A percentile compares a stretch with the other conserved stretches of the same genome.
These are phyloP conservation scores for Drusus annulatus DNA, from an alignment of 1,140 invertebrate genomes.

Conservation along the genomic window DNA sequence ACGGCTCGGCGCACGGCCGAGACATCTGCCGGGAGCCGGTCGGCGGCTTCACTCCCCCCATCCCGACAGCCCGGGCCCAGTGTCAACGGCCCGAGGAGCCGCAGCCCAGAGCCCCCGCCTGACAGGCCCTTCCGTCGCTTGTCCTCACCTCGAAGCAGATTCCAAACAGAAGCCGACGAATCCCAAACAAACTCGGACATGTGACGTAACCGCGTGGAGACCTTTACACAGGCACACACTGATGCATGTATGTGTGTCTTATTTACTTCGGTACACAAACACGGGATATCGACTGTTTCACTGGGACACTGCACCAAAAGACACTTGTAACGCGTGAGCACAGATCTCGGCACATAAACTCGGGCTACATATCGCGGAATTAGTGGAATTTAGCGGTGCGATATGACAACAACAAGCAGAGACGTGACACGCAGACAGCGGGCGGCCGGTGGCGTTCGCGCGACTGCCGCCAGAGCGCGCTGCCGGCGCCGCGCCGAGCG, in stretches of 20 bases:
- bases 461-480: constrained; percentile 48
- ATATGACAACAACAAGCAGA: constrained; percentile 52
- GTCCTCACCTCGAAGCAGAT: constrained; percentile 20
- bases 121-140: neutral
- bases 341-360: constrained; percentile 30
- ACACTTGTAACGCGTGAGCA: constrained; percentile 23
- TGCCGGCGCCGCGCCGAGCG: constrained; percentile 28
- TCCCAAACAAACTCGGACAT: constrained; percentile 39
- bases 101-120: neutral
- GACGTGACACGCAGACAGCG: constrained; percentile 52
- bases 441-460: constrained; percentile 49
- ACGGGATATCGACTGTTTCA: constrained; percentile 46
- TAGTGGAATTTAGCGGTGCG: constrained; percentile 30
- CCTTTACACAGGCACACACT: constrained; percentile 46
- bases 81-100: neutral
- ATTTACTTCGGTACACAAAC: constrained; percentile 49
- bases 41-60: neutral
- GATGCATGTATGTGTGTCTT: constrained; percentile 43
- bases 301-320: constrained; percentile 35
- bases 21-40: constrained; percentile 47
- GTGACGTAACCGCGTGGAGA: constrained; percentile 52
- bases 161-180: constrained; percentile 10
- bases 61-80: neutral
- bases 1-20: constrained; percentile 37
- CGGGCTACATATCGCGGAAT: constrained; percentile 28